Evolutionary conservation across 2,888 invertebrate species (phyloP), one percentile per base, ranked within the genome.

Genomic region (Mimumesa dahlbomi): DNA sequence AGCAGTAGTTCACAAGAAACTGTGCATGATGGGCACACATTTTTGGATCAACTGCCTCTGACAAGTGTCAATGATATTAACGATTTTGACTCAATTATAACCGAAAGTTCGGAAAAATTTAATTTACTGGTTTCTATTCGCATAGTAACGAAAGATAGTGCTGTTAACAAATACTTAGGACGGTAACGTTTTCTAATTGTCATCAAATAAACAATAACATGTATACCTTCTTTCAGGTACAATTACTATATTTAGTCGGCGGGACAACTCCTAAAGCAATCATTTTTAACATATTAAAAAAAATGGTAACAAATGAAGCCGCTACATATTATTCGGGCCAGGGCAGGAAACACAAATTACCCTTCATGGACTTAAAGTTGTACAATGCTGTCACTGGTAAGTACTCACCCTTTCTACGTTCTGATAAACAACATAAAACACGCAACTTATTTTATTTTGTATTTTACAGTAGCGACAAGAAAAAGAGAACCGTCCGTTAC

Each of bases 311-410:
- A 25, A 0, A 52, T 29, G 7, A 62, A 31, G 54, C 46, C 9
- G 54, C 49, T 2, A 40, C 36, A 13, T 4, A 2, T 16, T 63
- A 45, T 49, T 63, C 49, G 11, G 63, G 49, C 9, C 63, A 56
- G 31, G 63, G 54, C n/a, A 22, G 36, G 13, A 63, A 56, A 42
- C 42, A 54, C 13, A 62, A 42, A 42, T 54, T 62, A 50, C 25
- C 62, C 0, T 48, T 62, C 0, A 16, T 54, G n/a, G 19, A 54
- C 16, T 54, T 54, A 31, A 62, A 48, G 48, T 16, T 62, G 18
- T 62, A 62, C 40, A 34, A 42, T 53, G 62, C 54, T 22, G 34
- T 54, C 46, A 54, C n/a, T 46, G 46, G 54, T 62, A 46, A 62
- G 53, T 40, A 62, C 18, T 34, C 25, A 53, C 11, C 6, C n/a